Evolutionary conservation across 1,140 invertebrate genomes (phyloP).

Genomic region (Bombus waltoni): DNA sequence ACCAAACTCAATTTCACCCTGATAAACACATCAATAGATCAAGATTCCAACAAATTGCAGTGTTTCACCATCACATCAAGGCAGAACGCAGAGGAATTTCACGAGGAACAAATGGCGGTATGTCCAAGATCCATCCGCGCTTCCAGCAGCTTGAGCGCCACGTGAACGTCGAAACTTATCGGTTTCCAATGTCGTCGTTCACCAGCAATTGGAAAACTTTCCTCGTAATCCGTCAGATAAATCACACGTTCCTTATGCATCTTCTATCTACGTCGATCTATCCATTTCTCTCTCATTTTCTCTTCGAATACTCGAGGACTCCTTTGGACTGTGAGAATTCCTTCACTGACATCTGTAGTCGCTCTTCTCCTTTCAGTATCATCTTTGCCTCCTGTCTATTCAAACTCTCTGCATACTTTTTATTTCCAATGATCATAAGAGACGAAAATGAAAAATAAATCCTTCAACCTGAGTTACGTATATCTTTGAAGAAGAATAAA

Average conservation of each 20-base stretch:
- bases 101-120: constrained; percentile 47
- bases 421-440: no score
- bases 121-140: constrained; percentile 49
- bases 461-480: no score
- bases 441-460: no score
- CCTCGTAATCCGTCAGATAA: constrained; percentile 74
- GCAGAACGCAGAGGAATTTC: background rate
- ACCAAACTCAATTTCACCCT: no score
- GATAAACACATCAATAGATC: no score
- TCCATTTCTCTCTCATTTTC: constrained; percentile 26
- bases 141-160: constrained; percentile 1
- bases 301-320: background rate
- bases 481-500: no score
- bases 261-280: constrained; percentile 24
- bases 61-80: background rate
- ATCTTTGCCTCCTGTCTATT: no score
- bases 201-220: constrained; percentile 75
- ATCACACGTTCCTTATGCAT: constrained; percentile 62
- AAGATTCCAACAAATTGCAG: background rate
- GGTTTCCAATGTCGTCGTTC: constrained; percentile 73
- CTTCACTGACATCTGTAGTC: no score
- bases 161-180: constrained; percentile 65
- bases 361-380: no score
- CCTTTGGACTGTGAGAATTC: no score
- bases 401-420: no score